Conservation (phyloP, 2,797 vertebrate genomes). For the Sebastes trivittatus region DNA sequence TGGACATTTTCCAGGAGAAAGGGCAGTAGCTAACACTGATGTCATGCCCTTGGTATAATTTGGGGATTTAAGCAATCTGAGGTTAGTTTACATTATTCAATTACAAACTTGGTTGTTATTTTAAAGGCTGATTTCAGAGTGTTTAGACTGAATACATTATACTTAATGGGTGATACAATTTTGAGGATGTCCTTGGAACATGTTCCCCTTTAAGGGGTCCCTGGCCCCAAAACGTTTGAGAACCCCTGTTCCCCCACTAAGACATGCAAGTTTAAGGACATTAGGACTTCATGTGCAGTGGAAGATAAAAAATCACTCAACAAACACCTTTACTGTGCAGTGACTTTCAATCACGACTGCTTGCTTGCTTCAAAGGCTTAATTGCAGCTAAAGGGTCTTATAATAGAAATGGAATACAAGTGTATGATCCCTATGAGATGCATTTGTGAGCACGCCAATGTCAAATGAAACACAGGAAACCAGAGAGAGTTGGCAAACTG, state of each 20-base stretch:
- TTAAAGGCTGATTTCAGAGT: not conserved
- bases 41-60: not conserved
- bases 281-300: not conserved
- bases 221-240: not conserved
- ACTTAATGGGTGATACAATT: too few relatives aligned
- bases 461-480: constrained; percentile 36
- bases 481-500: constrained; percentile 48
- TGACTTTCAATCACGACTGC: constrained; percentile 30
- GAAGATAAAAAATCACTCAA: not conserved
- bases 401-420: constrained; percentile 29
- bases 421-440: constrained; percentile 16
- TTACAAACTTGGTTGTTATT: not conserved
- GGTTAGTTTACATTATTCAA: not conserved
- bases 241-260: not conserved
- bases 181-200: too few relatives aligned
- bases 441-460: constrained; percentile 44
- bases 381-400: constrained; percentile 34
- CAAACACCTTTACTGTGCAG: constrained; percentile 9
- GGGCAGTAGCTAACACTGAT: too few relatives aligned
- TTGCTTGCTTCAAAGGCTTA: constrained; percentile 20
- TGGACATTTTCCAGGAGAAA: not conserved
- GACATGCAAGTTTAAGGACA: not conserved
- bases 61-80: not conserved
- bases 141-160: too few relatives aligned
- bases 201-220: too few relatives aligned